Base-by-base conservation (phyloP, 2,888 invertebrate species). In the Drosophila percnosoma region DNA sequence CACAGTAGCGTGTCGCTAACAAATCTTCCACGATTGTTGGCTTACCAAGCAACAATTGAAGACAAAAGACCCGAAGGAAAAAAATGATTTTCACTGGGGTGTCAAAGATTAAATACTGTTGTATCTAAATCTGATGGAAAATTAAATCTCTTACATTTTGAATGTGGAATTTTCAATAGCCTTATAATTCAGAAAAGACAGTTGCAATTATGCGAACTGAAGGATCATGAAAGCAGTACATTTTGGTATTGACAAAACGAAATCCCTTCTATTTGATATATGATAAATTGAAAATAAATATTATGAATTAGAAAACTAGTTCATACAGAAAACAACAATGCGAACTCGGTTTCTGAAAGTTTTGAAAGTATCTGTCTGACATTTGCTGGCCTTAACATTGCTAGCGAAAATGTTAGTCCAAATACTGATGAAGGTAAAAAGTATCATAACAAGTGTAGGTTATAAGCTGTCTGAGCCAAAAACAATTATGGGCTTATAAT, bases 1-100 rank as follows among this genome's bases (percentile, higher is more conserved):
- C 36, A 52, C 53, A 51, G 64, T 59, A 70, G 79, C 87, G 60
- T 69, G 84, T 62, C 62, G 71, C 69, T 60, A 52, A 67, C 82
- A 72, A 83, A 83, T 84, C 79, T 72, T 72, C 67, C 74, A 68
- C 52, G 74, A 86, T 68, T 79, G 74, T 54, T 69, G 66, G 72
- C 33, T 73, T 73, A 63, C 40, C 53, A 36, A 48, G n/a, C 21
- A 49, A 38, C 67, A 67, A 66, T 59, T 73, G 57, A 51, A 59
- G 57, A 68, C 49, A 49, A 55, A 48, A 36, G n/a, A 53, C 34
- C 34, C 27, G 6, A 54, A 51, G 15, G 11, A 29, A 18, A 13
- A 29, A 31, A 40, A 27, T n/a, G 1, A 29, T n/a, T 33, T 58
- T 40, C 48, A 21, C 21, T 13, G 49, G 29, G 29, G 33, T 36